These are phyloP conservation scores for Odocoileus hemionus DNA, from an alignment of 2,113 vertebrate genomes.

Conservation along the genomic window DNA sequence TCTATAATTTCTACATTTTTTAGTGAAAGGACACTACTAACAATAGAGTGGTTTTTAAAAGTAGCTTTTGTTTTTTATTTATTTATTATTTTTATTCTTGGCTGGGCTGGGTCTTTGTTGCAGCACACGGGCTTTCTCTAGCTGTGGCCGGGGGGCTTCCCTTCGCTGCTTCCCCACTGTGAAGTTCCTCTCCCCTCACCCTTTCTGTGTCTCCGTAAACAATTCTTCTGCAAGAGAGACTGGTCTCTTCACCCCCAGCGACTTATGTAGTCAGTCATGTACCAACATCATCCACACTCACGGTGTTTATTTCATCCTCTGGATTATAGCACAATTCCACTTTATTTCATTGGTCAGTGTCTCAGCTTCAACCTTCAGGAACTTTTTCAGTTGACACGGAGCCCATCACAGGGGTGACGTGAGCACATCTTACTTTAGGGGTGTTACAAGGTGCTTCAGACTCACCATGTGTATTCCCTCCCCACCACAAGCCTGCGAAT, in stretches of 20 bases:
- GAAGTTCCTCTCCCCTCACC: no score
- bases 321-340: accelerated
- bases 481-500: background rate
- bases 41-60: background rate
- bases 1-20: background rate
- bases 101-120: background rate
- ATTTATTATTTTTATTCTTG: background rate
- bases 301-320: background rate
- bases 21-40: background rate
- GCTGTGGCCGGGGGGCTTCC: background rate
- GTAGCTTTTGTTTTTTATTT: background rate
- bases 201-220: accelerated
- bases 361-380: accelerated
- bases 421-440: background rate
- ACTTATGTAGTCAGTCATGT: accelerated
- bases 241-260: background rate
- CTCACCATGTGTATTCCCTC: accelerated
- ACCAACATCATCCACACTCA: accelerated
- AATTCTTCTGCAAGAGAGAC: background rate
- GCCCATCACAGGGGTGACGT: accelerated
- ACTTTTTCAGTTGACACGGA: accelerated
- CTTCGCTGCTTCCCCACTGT: accelerated
- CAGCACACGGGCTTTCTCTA: background rate
- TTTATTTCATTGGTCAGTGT: no score
- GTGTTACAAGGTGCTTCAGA: accelerated